phyloP scores from a whole-genome alignment of 53 echinoderm and acorn worm genomes.

The Mesocentrotus franciscanus region DNA sequence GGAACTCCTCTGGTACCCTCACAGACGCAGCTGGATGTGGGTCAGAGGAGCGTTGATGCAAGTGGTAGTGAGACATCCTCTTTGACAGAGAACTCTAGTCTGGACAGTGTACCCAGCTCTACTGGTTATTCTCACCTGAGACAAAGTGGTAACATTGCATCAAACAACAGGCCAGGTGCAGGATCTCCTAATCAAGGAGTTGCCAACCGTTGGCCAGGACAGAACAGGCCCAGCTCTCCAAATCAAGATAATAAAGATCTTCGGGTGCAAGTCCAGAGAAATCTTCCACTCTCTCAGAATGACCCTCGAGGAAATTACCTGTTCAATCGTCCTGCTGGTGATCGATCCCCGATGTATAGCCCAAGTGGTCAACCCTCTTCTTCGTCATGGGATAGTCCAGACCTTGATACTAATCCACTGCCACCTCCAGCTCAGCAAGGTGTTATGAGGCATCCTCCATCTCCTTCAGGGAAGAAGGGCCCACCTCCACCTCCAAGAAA shows the following conservation, averaged over 20 bases:
- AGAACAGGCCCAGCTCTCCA: constrained; percentile 10
- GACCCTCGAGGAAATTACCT: constrained; percentile 78
- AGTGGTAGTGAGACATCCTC: constrained; percentile 99
- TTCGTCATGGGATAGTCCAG: constrained; percentile 46
- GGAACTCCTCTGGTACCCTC: constrained; percentile 55
- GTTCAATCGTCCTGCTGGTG: constrained; percentile 78
- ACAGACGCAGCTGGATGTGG: constrained; percentile 55
- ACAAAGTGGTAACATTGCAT: constrained; percentile 57
- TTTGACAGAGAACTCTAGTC: constrained; percentile 95
- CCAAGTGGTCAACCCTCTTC: constrained; percentile 70
- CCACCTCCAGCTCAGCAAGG: constrained; percentile 47
- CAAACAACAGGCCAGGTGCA: constrained; percentile 47
- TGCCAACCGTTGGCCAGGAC: constrained; percentile 56
- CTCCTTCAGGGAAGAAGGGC: constrained; percentile 78
- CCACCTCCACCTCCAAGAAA: constrained; percentile 79
- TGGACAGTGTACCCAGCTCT: constrained; percentile 85
- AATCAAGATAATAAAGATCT: constrained; percentile 54
- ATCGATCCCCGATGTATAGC: constrained; percentile 88
- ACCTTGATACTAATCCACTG: constrained; percentile 25
- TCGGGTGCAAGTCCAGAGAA: constrained; percentile 68
- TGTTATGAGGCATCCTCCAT: constrained; percentile 71
- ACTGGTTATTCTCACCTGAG: constrained; percentile 54
- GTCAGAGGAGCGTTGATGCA: constrained; percentile 74
- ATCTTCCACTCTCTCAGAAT: constrained; percentile 75
- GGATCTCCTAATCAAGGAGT: constrained; percentile 58